These are phyloP conservation scores for Oxyura jamaicensis DNA, from an alignment of 2,113 vertebrate species.

Conservation along the genomic window DNA sequence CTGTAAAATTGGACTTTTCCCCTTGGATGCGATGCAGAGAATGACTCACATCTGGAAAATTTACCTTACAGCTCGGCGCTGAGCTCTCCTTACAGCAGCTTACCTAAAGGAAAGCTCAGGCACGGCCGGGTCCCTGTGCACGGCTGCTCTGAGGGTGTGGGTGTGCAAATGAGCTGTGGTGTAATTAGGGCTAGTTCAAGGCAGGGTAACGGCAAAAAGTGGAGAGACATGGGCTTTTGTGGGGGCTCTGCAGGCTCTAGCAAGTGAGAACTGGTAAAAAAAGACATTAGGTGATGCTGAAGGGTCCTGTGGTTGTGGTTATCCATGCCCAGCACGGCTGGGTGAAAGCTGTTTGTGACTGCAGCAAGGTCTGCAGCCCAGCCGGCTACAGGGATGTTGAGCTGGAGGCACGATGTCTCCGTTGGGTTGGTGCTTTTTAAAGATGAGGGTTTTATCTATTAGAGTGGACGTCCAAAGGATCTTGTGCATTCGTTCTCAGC, in stretches of 20 bases:
- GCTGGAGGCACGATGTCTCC: background rate
- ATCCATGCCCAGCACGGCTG: accelerated
- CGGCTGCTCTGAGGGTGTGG: background rate
- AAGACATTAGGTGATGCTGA: background rate
- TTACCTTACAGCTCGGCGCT: background rate
- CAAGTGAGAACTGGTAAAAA: background rate
- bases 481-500: background rate
- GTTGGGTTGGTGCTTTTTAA: background rate
- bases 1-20: background rate
- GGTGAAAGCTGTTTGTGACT: background rate
- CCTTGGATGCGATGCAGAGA: background rate
- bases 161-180: background rate
- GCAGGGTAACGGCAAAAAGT: background rate
- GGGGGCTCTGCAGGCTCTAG: background rate
- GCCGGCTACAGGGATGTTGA: background rate
- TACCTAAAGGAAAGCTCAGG: background rate
- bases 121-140: accelerated
- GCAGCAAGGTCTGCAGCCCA: background rate
- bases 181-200: background rate
- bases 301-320: background rate
- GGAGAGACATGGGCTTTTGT: background rate
- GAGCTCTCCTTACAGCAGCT: background rate
- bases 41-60: constrained; percentile 9
- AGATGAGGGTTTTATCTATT: background rate
- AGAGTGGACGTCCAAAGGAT: background rate